Evolutionary conservation across 2,888 invertebrate species (phyloP), one percentile per base, ranked within the genome.

Genomic region (Ochropleura plecta): DNA sequence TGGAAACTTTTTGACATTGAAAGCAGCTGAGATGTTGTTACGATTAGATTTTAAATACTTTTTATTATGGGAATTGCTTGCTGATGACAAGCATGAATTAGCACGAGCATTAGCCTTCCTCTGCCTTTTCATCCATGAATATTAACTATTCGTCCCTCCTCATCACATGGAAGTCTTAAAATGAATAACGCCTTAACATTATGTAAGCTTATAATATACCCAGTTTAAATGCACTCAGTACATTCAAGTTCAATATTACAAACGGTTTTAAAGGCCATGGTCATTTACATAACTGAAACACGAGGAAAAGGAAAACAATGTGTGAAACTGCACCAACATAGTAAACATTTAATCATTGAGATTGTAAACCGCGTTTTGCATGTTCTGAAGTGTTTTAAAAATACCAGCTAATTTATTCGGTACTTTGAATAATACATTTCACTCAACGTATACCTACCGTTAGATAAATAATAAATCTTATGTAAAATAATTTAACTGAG

Each of bases 401-500:
- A 53, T 63, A 65, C 14, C 8, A 20, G 0, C 49, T 44, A 51
- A 68, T 68, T 53, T 57, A 44, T 65, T 60, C 48, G 2, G n/a
- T 49, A 18, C 0, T 55, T 55, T 65, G 51, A 68, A 67, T 68
- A 68, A 78, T 64, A 30, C 40, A 55, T 82, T 60, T 49, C 30
- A 62, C 46, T 81, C 53, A 16, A 78, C 46, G 40, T 59, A 49
- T 57, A 40, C 40, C 40, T 57, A n/a, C 51, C 46, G 68, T 69
- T 78, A 48, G n/a, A 59, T 44, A 59, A 8, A 10, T 10, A 44
- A 46, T 44, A 20, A 40, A 57, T 48, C 6, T 44, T 42, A 16
- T 66, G 60, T 70, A 44, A 64, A 79, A 76, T 79, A 30, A 81
- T 79, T 77, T 66, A 59, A 49, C 12, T 5, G 30, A 12, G 42